phyloP scores from a whole-genome alignment of 2,888 invertebrate genomes.

The Acleris emargana region DNA sequence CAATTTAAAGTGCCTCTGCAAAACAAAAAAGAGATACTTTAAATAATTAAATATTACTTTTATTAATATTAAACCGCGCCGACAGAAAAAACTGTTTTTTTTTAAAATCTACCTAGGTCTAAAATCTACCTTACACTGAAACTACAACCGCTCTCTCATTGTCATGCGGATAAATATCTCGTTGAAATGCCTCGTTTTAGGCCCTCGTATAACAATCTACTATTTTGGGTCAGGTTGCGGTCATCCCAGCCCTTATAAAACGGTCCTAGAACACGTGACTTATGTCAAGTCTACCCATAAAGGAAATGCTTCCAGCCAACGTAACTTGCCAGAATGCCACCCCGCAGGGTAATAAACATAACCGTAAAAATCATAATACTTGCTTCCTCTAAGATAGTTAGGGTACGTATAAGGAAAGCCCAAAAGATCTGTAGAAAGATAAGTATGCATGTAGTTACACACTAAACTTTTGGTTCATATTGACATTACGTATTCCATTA shows the following conservation, averaged over 20 bases:
- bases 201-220: conserved; percentile 8
- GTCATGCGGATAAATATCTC: too few relatives aligned
- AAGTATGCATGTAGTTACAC: too few relatives aligned
- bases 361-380: conserved; percentile 33
- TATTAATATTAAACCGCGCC: too few relatives aligned
- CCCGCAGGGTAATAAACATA: conserved; percentile 28
- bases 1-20: too few relatives aligned
- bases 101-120: too few relatives aligned
- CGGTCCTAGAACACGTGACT: conserved; percentile 26
- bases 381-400: conserved; percentile 9
- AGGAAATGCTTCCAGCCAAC: conserved; percentile 23
- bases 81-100: too few relatives aligned
- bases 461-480: not conserved
- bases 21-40: too few relatives aligned
- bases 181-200: too few relatives aligned
- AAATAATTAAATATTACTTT: too few relatives aligned
- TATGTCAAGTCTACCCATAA: conserved; percentile 28
- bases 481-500: not conserved
- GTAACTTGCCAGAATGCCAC: conserved; percentile 29
- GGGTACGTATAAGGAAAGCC: not conserved
- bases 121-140: too few relatives aligned
- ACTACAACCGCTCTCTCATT: too few relatives aligned
- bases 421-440: not conserved
- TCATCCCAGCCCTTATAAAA: conserved; percentile 11
- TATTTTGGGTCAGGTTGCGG: conserved; percentile 1